Evolutionary conservation across 2,113 vertebrate genomes (phyloP).

Genomic region (Stigmatopora argus): DNA sequence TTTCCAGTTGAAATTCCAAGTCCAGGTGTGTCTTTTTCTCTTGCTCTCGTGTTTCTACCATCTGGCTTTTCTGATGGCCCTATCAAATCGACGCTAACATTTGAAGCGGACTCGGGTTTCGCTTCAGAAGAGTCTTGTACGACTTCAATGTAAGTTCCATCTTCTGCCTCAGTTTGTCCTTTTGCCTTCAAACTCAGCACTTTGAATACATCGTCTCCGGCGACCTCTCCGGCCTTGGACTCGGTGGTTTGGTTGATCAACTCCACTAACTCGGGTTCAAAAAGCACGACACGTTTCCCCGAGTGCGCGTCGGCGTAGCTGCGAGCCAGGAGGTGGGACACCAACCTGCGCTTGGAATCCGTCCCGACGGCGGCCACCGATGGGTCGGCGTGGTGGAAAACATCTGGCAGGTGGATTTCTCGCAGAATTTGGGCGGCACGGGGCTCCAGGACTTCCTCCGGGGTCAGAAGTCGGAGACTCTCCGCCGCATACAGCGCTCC

Average conservation of each 20-base stretch:
- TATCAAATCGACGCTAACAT: neutral
- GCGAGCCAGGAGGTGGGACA: conserved; percentile 81
- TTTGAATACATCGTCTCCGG: neutral
- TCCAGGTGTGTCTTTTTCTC: conserved; percentile 11
- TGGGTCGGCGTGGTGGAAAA: too few species aligned
- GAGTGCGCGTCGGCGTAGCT: conserved; percentile 81
- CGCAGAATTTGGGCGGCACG: conserved; percentile 64
- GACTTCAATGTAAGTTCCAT: neutral
- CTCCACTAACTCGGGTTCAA: conserved; percentile 71
- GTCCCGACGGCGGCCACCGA: conserved; percentile 31
- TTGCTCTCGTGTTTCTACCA: conserved; percentile 10
- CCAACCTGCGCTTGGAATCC: conserved; percentile 54
- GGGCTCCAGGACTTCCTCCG: conserved; percentile 70
- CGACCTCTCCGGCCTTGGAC: too few species aligned
- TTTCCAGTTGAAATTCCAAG: conserved; percentile 7
- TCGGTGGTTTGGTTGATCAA: conserved; percentile 41
- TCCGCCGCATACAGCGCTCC: conserved; percentile 78
- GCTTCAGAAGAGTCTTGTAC: conserved; percentile 7
- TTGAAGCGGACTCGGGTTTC: neutral
- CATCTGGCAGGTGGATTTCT: conserved; percentile 74
- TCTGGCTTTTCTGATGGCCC: neutral
- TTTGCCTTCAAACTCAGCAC: conserved; percentile 14
- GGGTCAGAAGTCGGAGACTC: conserved; percentile 73
- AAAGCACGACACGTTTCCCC: conserved; percentile 79
- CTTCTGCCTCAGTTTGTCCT: conserved; percentile 8